Evolutionary conservation across 1,140 invertebrate species (phyloP), one percentile per base, ranked within the genome.

Genomic region (Pseudomyrmex flavicornis): DNA sequence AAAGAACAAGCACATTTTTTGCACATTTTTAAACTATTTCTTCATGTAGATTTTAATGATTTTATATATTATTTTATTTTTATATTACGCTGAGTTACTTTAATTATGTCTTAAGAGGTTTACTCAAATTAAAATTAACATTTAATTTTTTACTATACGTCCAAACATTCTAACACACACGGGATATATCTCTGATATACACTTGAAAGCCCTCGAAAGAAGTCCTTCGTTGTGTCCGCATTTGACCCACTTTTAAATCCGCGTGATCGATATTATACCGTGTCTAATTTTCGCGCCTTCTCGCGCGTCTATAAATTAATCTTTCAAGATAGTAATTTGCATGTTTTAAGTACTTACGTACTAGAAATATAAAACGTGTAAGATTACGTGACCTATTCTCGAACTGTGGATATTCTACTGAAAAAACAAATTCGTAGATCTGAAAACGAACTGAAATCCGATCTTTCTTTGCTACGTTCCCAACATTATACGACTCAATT

Each of bases 141-240:
- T 35, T 35, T 0, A 0, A 35, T 7, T 35, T 35, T 35, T 35
- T 35, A 35, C 35, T 1, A 5, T 35, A 35, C 35, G 35, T 35
- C 0, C 35, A 35, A 35, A 35, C 35, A 35, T 35, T 35, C 35
- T 35, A 35, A 35, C 35, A 5, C 35, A 35, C 35, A 35, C 35
- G 35, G 35, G 3, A 20, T 17, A 65, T 76, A 76, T 54, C 46
- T 54, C n/a, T 69, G 15, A 66, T 35, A 35, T 35, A 77, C 62
- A 65, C n/a, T 76, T n/a, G 50, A 66, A 44, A 46, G n/a, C 26
- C 56, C 20, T 69, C 48, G 9, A 26, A 69, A 68, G 75, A 77
- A 77, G 46, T 15, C 9, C 54, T 1, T 26, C 10, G 9, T 35
- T 10, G 35, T 35, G 35, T 35, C 7, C 17, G 8, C 13, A 4